These are phyloP conservation scores for Zaprionus obscuricornis DNA, from an alignment of 2,888 invertebrate genomes.

Conservation along the genomic window DNA sequence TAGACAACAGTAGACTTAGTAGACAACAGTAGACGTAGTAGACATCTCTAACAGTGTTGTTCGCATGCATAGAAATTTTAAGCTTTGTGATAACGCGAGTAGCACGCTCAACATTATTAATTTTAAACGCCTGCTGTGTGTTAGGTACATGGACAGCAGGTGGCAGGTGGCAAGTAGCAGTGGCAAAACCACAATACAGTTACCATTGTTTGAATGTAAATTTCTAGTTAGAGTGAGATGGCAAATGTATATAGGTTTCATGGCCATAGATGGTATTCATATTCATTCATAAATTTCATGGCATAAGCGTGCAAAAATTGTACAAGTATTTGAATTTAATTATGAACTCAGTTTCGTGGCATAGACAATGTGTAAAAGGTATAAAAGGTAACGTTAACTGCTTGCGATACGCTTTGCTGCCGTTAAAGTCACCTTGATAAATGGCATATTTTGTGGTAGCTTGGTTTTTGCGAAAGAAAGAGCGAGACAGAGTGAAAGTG, in stretches of 20 bases:
- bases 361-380: slow-evolving; percentile 50
- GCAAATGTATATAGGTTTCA: slow-evolving; percentile 5
- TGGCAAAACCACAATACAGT: neutral
- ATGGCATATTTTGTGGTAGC: slow-evolving; percentile 44
- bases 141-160: slow-evolving; percentile 59
- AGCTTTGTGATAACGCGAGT: slow-evolving; percentile 32
- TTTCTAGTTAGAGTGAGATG: neutral
- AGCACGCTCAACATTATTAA: slow-evolving; percentile 66
- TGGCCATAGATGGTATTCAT: no score
- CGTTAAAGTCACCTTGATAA: slow-evolving; percentile 68
- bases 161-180: slow-evolving; percentile 33
- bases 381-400: slow-evolving; percentile 22
- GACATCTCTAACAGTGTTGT: no score
- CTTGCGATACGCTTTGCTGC: slow-evolving; percentile 32
- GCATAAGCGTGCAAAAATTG: slow-evolving; percentile 69
- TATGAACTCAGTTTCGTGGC: slow-evolving; percentile 64
- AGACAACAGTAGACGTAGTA: no score
- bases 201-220: no score
- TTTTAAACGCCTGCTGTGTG: slow-evolving; percentile 71
- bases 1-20: no score
- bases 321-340: slow-evolving; percentile 76
- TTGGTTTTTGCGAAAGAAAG: neutral
- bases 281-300: slow-evolving; percentile 71
- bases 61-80: slow-evolving; percentile 48
- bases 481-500: neutral